Conservation (phyloP, 2,888 invertebrate species). For the Cheilosia scutellata region DNA sequence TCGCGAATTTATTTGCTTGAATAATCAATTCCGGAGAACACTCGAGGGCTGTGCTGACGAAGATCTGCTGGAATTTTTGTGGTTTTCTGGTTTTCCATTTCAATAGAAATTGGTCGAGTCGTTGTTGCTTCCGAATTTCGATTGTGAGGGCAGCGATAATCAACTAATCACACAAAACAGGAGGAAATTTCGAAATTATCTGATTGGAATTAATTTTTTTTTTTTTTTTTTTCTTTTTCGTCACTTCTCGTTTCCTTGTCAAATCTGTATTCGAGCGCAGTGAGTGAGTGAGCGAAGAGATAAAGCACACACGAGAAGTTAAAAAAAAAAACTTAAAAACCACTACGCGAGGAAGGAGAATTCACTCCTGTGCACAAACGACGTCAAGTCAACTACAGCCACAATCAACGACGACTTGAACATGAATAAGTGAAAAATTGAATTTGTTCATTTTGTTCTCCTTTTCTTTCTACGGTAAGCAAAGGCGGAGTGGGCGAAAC, state of each 20-base stretch:
- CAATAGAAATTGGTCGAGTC: conserved; percentile 10
- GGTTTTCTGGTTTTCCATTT: conserved; percentile 46
- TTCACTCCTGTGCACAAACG: conserved; percentile 26
- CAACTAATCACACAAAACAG: conserved; percentile 52
- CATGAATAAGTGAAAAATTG: conserved; percentile 18
- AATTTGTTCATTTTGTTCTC: conserved; percentile 8
- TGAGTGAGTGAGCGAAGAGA: conserved; percentile 51
- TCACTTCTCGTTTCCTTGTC: conserved; percentile 70
- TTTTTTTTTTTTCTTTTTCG: conserved; percentile 41
- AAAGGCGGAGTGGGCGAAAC: conserved; percentile 36
- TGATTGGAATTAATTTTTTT: conserved; percentile 66
- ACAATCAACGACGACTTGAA: conserved; percentile 52
- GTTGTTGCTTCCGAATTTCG: conserved; percentile 34
- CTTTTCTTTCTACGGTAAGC: conserved; percentile 23
- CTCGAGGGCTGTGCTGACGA: conserved; percentile 44
- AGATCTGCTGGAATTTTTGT: conserved; percentile 23
- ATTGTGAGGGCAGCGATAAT: conserved; percentile 27
- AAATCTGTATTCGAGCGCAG: conserved; percentile 58
- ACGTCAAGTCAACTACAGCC: conserved; percentile 49
- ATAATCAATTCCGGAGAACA: conserved; percentile 66
- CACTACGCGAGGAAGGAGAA: conserved; percentile 57
- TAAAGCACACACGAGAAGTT: conserved; percentile 25
- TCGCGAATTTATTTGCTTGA: conserved; percentile 53
- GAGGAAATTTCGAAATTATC: conserved; percentile 67
- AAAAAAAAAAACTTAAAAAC: conserved; percentile 35